Conservation (phyloP, 2,113 vertebrate genomes). For the Nesoenas mayeri region DNA sequence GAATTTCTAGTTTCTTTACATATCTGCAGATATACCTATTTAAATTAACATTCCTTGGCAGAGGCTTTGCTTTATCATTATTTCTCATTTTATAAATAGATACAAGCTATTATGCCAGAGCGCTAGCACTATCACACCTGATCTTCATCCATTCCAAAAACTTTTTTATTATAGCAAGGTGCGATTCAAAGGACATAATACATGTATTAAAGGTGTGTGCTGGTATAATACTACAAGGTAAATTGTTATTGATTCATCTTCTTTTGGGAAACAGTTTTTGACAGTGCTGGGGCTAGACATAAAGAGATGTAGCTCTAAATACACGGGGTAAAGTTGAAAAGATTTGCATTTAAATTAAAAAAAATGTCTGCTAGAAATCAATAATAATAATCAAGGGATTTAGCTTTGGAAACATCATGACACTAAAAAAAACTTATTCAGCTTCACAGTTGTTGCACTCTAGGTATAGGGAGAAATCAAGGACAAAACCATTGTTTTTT, state of each 20-base stretch:
- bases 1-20: background rate
- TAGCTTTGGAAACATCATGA: conserved; percentile 39
- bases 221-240: conserved; percentile 18
- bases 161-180: conserved; percentile 28
- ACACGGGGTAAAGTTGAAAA: conserved; percentile 36
- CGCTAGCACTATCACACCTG: background rate
- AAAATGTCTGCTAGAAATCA: conserved; percentile 48
- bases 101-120: conserved; percentile 2
- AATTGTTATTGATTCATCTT: conserved; percentile 61
- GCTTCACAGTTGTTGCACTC: background rate
- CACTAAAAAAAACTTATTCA: background rate
- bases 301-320: background rate
- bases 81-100: conserved; percentile 42
- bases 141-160: conserved; percentile 46
- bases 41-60: background rate
- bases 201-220: conserved; percentile 38
- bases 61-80: conserved; percentile 36
- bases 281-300: background rate
- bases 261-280: conserved; percentile 47
- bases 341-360: conserved; percentile 68
- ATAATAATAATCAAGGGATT: conserved; percentile 60
- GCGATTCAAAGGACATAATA: conserved; percentile 47
- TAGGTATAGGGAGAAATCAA: background rate
- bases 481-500: background rate
- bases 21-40: background rate